A percentile compares a stretch with the other conserved stretches of the same genome.
These are phyloP conservation scores for Neoaliturus tenellus DNA, from an alignment of 2,888 invertebrate species.

Conservation along the genomic window DNA sequence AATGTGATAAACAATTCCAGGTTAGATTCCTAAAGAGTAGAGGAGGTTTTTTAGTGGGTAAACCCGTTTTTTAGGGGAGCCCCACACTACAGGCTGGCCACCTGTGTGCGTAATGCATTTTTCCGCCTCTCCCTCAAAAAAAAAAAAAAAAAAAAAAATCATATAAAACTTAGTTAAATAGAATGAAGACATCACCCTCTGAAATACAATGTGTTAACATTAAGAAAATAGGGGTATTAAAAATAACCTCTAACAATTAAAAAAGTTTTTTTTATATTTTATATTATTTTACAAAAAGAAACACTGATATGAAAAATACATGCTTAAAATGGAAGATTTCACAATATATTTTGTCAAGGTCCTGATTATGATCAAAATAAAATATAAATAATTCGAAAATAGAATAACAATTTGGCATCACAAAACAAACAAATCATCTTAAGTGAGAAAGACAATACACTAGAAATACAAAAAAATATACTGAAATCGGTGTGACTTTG, in stretches of 20 bases:
- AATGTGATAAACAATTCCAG: too few species aligned
- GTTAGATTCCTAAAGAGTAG: too few species aligned
- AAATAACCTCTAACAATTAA: not conserved
- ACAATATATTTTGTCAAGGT: not conserved
- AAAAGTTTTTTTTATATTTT: not conserved
- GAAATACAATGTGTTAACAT: too few species aligned
- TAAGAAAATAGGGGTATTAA: too few species aligned
- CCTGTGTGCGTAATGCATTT: too few species aligned
- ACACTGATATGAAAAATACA: slow-evolving; percentile 29
- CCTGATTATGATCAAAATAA: not conserved
- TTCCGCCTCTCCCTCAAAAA: too few species aligned
- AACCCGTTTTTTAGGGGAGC: too few species aligned
- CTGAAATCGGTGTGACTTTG: not conserved
- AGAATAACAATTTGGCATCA: not conserved
- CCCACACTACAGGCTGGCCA: too few species aligned
- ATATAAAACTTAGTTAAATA: too few species aligned
- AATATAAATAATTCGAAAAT: not conserved
- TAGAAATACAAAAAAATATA: not conserved
- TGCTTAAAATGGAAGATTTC: not conserved
- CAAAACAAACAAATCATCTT: not conserved
- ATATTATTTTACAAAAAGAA: slow-evolving; percentile 18
- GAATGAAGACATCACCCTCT: too few species aligned
- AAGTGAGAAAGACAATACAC: not conserved
- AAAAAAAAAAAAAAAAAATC: too few species aligned
- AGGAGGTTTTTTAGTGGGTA: too few species aligned